Percentiles rank a stretch among this genome's conserved stretches.
Evolutionary conservation across 2,888 invertebrate species (phyloP).

Genomic region (Caenorhabditis imperialis): DNA sequence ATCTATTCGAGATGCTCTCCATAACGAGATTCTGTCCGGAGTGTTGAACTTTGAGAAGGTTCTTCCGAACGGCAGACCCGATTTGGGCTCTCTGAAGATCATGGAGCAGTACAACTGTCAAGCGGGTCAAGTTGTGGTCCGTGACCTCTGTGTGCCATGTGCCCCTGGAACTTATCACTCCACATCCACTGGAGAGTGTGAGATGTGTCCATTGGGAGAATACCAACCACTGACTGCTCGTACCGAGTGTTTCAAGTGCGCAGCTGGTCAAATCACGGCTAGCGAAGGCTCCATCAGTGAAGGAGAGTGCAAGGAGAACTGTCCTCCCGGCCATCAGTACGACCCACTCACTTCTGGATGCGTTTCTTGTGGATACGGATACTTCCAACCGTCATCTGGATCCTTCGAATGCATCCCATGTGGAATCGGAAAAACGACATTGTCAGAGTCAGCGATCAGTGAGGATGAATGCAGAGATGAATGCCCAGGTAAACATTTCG

Average conservation of each 20-base stretch:
- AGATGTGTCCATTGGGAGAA: slow-evolving; percentile 78
- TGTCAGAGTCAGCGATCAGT: slow-evolving; percentile 67
- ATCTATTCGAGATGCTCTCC: slow-evolving; percentile 83
- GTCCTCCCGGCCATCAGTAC: slow-evolving; percentile 76
- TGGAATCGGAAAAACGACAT: slow-evolving; percentile 78
- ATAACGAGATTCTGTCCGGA: slow-evolving; percentile 91
- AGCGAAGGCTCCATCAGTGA: slow-evolving; percentile 68
- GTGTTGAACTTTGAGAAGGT: slow-evolving; percentile 77
- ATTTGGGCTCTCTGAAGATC: slow-evolving; percentile 89
- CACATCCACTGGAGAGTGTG: slow-evolving; percentile 71
- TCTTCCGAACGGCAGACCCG: slow-evolving; percentile 90
- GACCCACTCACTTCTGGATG: slow-evolving; percentile 68
- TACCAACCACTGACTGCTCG: slow-evolving; percentile 77
- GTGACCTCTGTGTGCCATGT: slow-evolving; percentile 86
- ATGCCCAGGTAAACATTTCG: slow-evolving; percentile 66
- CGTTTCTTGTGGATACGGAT: slow-evolving; percentile 76
- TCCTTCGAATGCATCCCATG: slow-evolving; percentile 77
- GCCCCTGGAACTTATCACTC: slow-evolving; percentile 79
- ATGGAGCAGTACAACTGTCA: slow-evolving; percentile 93
- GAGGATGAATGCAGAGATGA: slow-evolving; percentile 78
- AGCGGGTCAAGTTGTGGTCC: slow-evolving; percentile 92
- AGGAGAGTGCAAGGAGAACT: slow-evolving; percentile 77
- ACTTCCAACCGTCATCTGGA: slow-evolving; percentile 74
- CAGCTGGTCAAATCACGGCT: slow-evolving; percentile 77
- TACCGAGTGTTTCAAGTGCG: slow-evolving; percentile 76